These are phyloP conservation scores for Beroe forskalii DNA, from an alignment of 37 sponge, comb jelly and placozoan genomes.

Conservation along the genomic window DNA sequence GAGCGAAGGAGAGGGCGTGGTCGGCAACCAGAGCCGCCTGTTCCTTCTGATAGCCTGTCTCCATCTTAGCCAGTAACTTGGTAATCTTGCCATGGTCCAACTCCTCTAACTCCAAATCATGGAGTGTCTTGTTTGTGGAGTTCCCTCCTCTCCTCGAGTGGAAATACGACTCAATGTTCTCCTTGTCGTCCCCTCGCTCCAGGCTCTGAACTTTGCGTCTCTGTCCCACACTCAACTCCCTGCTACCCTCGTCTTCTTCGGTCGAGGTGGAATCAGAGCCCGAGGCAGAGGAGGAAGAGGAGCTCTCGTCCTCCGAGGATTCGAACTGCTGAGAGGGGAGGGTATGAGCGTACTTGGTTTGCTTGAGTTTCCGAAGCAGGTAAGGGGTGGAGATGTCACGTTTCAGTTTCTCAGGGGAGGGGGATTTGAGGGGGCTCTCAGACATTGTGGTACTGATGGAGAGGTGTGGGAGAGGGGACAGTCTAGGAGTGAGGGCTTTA, in stretches of 20 bases:
- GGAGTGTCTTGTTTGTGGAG: constrained; percentile 46
- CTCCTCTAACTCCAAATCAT: constrained; percentile 57
- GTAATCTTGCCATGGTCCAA: constrained; percentile 41
- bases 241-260: background rate
- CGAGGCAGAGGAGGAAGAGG: background rate
- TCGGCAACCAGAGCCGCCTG: constrained; percentile 43
- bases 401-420: constrained; percentile 48
- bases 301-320: background rate
- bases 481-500: too few species aligned
- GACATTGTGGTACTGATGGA: too few species aligned
- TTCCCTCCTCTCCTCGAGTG: constrained; percentile 17
- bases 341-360: constrained; percentile 60
- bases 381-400: constrained; percentile 57
- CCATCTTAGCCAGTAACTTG: constrained; percentile 8
- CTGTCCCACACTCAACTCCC: constrained; percentile 59
- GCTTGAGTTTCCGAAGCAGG: constrained; percentile 35
- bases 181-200: background rate
- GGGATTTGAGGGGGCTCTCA: constrained; percentile 41
- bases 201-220: background rate
- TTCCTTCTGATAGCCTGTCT: constrained; percentile 17
- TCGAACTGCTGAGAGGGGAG: constrained; percentile 26
- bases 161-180: constrained; percentile 62
- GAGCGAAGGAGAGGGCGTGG: constrained; percentile 16
- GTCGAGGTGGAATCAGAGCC: background rate
- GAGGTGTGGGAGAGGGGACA: too few species aligned